Evolutionary conservation across 2,797 vertebrate species (phyloP), one percentile per base, ranked within the genome.

Genomic region (Podarcis siculus): DNA sequence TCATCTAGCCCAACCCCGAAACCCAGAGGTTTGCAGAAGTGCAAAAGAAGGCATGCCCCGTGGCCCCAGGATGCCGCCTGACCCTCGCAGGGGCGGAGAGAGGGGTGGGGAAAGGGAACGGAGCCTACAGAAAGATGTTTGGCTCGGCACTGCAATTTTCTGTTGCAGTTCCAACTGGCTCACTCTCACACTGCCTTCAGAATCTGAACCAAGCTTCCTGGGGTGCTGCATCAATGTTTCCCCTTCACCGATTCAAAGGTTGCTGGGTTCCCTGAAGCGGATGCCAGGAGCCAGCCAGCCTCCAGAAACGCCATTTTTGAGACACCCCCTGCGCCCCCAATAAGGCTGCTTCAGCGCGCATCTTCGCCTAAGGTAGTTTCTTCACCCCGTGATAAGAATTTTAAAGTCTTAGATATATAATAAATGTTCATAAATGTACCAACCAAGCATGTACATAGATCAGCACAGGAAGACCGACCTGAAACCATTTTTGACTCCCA

Each of bases 271-370:
- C 91, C 91, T 91, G 89, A 87, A 88, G 92, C 91, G 87, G 86
- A 2, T 25, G 32, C 45, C 64, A 85, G 92, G 42, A 1, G 83
- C n/a, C n/a, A n/a, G n/a, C n/a, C n/a, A n/a, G n/a, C 91, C 87
- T 71, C 61, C 81, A 90, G 90, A 89, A 32, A 66, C 2, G 1
- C 61, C 0, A 0, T 45, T 0, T 0, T 37, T 0, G 0, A 64
- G 82, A 10, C 15, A 5, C 78, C 25, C 58, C 0, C 69, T 42
- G 37, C 25, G 2, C 2, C 69, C 49, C 55, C 49, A 17, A 15
- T 8, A 37, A 45, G 9, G 45, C 9, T 15, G n/a, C 32, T 1
- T 37, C 23, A 13, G 27, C 13, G 3, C 1, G 25, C 75, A 10
- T 45, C 75, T 12, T 76, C 37, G 3, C 3, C 13, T 19, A 6